Base-by-base conservation (phyloP, 1,140 invertebrate genomes). In the Stegodyphus mimosarum region DNA sequence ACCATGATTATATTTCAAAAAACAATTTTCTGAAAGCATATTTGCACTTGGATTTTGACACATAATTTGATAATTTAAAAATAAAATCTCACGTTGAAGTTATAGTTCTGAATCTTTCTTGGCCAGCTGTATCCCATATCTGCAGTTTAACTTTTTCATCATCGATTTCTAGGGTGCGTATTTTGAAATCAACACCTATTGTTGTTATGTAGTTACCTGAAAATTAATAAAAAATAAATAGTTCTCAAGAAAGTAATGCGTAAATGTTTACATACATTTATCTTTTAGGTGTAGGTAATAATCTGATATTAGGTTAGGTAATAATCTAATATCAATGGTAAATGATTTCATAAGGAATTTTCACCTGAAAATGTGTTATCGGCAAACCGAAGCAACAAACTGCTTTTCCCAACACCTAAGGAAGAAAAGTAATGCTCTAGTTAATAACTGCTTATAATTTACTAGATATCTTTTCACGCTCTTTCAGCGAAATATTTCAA, bases 181-280 rank as follows among this genome's bases (percentile, higher is more conserved):
- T 99, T 93, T 99, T 99, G 91, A 99, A 99, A 92, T 99, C 98
- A 55, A 99, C 98, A 79, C 98, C 98, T 91, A 99, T 99, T 50
- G 98, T 99, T 53, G 98, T 99, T 90, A 99, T 99, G 89, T 99
- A 99, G 92, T 95, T 99, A 87, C 97, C 96, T 89, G 96, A 72
- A 71, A 75, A 71, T 7, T 50, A 60, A 17, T 33, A 33, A 33
- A 11, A 11, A 63, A 63, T n/a, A 63, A 11, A 63, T 11, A 63
- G n/a, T 63, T 11, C 64, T 15, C 9, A 17, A 66, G 15, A 66
- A 66, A 2, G 6, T 33, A 1, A 33, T 3, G 33, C 33, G 3
- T 3, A 33, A 1, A 33, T 33, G 1, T 33, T 33, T 1, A 1
- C 1, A 33, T 33, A 33, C 33, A 33, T 3, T 33, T 33, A 33